phyloP scores from a whole-genome alignment of 2,113 vertebrate genomes.

The Myxocyprinus asiaticus region DNA sequence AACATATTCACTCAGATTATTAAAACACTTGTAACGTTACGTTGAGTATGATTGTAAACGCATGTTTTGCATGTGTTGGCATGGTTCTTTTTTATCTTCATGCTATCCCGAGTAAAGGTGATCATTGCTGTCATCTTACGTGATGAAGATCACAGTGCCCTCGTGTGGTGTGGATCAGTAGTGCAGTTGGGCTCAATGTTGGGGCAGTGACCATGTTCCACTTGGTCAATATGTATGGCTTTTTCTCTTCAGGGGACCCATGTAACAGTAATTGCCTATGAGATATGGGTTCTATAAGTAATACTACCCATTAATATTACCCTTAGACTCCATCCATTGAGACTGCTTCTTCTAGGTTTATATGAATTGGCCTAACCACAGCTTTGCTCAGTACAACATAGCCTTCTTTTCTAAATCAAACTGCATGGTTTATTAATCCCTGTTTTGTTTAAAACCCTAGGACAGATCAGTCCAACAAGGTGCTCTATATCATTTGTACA shows the following conservation, averaged over 20 bases:
- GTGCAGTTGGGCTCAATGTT: slow-evolving; percentile 81
- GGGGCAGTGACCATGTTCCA: slow-evolving; percentile 81
- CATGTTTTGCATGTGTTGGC: slow-evolving; percentile 68
- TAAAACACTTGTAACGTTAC: too few relatives aligned
- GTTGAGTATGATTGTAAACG: too few relatives aligned
- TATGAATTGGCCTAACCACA: too few relatives aligned
- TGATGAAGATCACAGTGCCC: slow-evolving; percentile 80
- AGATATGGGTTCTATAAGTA: not conserved
- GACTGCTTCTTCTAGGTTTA: too few relatives aligned
- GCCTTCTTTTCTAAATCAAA: too few relatives aligned
- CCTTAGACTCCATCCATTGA: not conserved
- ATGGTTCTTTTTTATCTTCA: slow-evolving; percentile 77
- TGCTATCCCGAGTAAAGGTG: slow-evolving; percentile 82
- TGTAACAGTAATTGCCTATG: slow-evolving; percentile 72
- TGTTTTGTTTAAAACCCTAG: too few relatives aligned
- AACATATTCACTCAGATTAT: too few relatives aligned
- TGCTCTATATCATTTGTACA: too few relatives aligned
- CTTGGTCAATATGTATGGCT: slow-evolving; percentile 72
- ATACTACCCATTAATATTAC: not conserved
- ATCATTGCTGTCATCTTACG: slow-evolving; percentile 79
- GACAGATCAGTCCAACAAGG: too few relatives aligned
- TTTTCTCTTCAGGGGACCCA: slow-evolving; percentile 76
- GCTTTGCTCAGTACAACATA: too few relatives aligned
- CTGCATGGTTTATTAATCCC: too few relatives aligned
- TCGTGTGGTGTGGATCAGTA: slow-evolving; percentile 82